phyloP scores from a whole-genome alignment of 2,113 vertebrate genomes.

The Alligator sinensis region DNA sequence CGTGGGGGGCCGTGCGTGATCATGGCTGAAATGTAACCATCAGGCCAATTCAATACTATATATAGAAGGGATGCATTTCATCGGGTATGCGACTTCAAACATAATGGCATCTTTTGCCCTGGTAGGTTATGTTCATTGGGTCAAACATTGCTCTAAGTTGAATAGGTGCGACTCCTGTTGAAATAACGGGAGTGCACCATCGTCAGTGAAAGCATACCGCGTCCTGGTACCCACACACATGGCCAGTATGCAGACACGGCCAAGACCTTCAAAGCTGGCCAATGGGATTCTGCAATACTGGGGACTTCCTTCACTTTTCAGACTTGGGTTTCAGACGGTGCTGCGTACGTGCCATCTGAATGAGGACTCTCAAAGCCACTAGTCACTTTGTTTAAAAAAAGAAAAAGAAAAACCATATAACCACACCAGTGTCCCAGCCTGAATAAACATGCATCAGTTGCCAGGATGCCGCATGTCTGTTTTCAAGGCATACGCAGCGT shows the following conservation, averaged over 20 bases:
- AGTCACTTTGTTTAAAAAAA: constrained; percentile 15
- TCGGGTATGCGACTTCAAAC: background rate
- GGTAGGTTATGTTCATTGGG: background rate
- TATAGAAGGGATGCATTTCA: rapidly evolving
- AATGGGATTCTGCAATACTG: constrained; percentile 36
- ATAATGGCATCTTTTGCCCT: background rate
- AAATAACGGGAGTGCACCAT: constrained; percentile 19
- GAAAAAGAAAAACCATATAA: background rate
- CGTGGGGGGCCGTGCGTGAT: rapidly evolving
- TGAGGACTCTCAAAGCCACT: constrained; percentile 38
- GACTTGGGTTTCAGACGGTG: constrained; percentile 24
- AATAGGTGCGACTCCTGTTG: constrained; percentile 56
- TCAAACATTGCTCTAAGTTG: constrained; percentile 4
- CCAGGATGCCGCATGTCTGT: constrained; percentile 42
- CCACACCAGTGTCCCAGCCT: constrained; percentile 39
- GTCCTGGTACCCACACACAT: constrained; percentile 43
- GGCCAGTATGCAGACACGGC: background rate
- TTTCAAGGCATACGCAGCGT: constrained; percentile 41
- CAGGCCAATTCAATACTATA: rapidly evolving
- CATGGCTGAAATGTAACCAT: background rate
- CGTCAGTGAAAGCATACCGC: constrained; percentile 55
- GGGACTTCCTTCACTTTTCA: constrained; percentile 20
- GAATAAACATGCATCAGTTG: constrained; percentile 36
- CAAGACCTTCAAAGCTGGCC: constrained; percentile 51
- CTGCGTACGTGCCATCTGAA: background rate